Conservation (phyloP, 1,140 invertebrate species). For the Drosophila suzukii region DNA sequence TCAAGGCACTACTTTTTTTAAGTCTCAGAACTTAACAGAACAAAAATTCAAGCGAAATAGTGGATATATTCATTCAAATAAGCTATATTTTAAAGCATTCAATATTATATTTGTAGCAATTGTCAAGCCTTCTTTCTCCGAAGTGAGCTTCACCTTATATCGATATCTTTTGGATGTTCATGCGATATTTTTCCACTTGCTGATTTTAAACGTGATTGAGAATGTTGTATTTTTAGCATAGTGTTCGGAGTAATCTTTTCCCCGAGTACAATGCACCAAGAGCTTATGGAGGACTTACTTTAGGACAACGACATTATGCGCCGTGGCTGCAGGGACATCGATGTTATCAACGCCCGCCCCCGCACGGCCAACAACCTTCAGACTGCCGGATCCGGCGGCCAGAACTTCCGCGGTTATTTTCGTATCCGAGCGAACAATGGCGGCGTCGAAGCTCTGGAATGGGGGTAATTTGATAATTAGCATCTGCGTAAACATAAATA, state of each 20-base stretch:
- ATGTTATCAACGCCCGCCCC: slow-evolving; percentile 99
- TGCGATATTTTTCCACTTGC: too few relatives aligned
- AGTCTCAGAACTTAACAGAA: too few relatives aligned
- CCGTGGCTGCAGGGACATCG: slow-evolving; percentile 94
- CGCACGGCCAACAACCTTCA: slow-evolving; percentile 96
- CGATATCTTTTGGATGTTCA: too few relatives aligned
- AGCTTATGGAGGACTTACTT: slow-evolving; percentile 90
- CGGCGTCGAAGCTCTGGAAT: slow-evolving; percentile 93
- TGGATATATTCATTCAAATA: too few relatives aligned
- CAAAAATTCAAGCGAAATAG: too few relatives aligned
- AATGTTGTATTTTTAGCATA: too few relatives aligned
- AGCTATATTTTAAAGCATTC: too few relatives aligned
- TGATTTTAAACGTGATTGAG: not conserved
- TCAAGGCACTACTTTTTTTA: too few relatives aligned
- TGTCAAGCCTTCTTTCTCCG: too few relatives aligned
- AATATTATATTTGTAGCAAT: too few relatives aligned
- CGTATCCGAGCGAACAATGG: slow-evolving; percentile 97
- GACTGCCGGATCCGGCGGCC: slow-evolving; percentile 88
- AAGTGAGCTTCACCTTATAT: too few relatives aligned
- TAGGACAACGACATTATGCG: slow-evolving; percentile 94
- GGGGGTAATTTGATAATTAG: slow-evolving; percentile 27
- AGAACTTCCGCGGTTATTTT: slow-evolving; percentile 97
- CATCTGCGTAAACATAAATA: slow-evolving; percentile 17
- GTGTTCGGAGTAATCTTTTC: not conserved
- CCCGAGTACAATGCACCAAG: slow-evolving; percentile 7